Base-by-base conservation (phyloP, 2,888 invertebrate genomes). In the Trachelus tabidus region DNA sequence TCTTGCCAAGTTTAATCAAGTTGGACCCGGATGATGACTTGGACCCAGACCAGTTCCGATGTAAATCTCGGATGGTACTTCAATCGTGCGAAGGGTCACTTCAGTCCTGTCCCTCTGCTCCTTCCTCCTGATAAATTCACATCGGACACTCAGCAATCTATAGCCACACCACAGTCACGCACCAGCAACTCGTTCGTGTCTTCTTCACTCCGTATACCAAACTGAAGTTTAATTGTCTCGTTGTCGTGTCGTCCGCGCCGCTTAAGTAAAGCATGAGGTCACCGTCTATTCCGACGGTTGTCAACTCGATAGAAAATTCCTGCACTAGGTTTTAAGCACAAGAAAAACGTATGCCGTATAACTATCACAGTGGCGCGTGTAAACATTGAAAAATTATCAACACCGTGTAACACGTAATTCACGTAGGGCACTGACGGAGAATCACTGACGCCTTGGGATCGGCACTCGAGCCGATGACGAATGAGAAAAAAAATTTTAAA, bases 251-350 rank as follows among this genome's bases (percentile, higher is more conserved):
- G 79, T 80, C 76, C 85, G 85, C 84, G 82, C 77, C 80, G 83
- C 81, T 89, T 84, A 86, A 88, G 85, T 86, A 87, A 86, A 87
- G 87, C 87, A 88, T 89, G 89, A 89, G 89, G 86, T 89, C 89
- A 89, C 86, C 89, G 82, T 86, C 85, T 89, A 87, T 76, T 69
- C 68, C 79, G 69, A 78, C 73, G 78, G 78, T 78, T 78, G 78
- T 78, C 78, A 78, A 78, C 78, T 76, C 30, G 56, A 56, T 23
- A 23, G 23, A 56, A 23, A 2, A 23, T 23, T 56, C 9, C 23
- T 56, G 56, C 56, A 56, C 56, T 56, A 56, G 23, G 9, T 56
- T 56, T 56, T 9, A 56, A 23, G 9, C 56, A 56, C 56, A 23
- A 56, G 23, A 56, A 23, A 23, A 6, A 56, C 6, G 23, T 23